These are phyloP conservation scores for Magallana nippona DNA, from an alignment of 2,888 invertebrate genomes.

Conservation along the genomic window DNA sequence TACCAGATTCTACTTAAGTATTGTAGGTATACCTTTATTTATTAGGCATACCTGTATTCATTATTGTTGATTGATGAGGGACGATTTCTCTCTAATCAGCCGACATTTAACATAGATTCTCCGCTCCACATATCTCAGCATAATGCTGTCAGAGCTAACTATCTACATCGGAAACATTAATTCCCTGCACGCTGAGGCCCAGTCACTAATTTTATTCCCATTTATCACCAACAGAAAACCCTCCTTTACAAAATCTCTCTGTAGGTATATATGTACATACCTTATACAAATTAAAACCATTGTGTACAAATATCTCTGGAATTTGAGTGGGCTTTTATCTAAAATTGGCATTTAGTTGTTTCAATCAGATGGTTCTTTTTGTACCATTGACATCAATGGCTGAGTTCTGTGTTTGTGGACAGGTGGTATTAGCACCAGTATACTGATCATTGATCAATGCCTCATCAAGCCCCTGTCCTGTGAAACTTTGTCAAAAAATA, in stretches of 20 bases:
- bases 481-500: neutral
- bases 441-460: neutral
- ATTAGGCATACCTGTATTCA: neutral
- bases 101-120: neutral
- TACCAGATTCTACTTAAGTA: neutral
- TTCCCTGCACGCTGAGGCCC: neutral
- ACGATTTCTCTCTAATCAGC: neutral
- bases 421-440: neutral
- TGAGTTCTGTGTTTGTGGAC: neutral
- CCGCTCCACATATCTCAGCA: neutral
- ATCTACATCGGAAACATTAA: constrained; percentile 17
- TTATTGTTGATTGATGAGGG: constrained; percentile 1
- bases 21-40: neutral
- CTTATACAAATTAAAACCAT: constrained; percentile 24
- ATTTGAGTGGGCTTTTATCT: constrained; percentile 19
- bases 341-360: neutral
- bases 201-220: neutral
- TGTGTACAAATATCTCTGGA: constrained; percentile 12
- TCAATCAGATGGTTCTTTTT: neutral
- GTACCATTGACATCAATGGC: neutral
- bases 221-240: neutral
- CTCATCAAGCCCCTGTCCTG: neutral
- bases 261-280: neutral
- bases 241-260: constrained; percentile 14
- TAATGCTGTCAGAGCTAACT: neutral